These are phyloP conservation scores for Sinocyclocheilus anophthalmus DNA, from an alignment of 2,113 vertebrate genomes.

Conservation along the genomic window DNA sequence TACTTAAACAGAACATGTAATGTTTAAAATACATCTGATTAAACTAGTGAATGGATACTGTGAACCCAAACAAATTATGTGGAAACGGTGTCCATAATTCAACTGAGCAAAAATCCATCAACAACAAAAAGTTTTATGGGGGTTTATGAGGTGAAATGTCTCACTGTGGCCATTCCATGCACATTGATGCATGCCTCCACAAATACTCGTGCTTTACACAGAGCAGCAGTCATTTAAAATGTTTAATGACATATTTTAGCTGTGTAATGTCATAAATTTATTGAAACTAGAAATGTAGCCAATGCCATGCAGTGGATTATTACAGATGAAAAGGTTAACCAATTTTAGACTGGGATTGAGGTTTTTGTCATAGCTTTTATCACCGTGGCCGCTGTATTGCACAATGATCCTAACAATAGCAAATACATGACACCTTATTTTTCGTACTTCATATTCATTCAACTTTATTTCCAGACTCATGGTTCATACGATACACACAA, in stretches of 20 bases:
- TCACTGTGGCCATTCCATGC: slow-evolving; percentile 16
- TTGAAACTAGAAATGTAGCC: background rate
- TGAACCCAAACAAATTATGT: no score
- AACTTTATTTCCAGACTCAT: background rate
- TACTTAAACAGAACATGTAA: no score
- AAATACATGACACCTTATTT: background rate
- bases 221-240: background rate
- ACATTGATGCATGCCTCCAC: background rate
- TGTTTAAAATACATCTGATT: background rate
- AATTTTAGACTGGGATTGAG: background rate
- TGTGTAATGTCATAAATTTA: background rate
- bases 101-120: no score
- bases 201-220: background rate
- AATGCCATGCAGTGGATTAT: background rate
- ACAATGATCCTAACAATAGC: slow-evolving; percentile 1
- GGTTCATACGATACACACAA: background rate
- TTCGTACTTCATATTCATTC: background rate
- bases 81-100: no score
- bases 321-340: background rate
- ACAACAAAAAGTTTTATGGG: no score
- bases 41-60: no score
- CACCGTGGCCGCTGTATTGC: background rate
- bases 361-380: slow-evolving; percentile 5
- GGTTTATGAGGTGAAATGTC: no score
- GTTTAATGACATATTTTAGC: background rate